A percentile compares a stretch with the other conserved stretches of the same genome.
These are phyloP conservation scores for Lophochroa leadbeateri DNA, from an alignment of 2,113 vertebrate genomes.

Conservation along the genomic window DNA sequence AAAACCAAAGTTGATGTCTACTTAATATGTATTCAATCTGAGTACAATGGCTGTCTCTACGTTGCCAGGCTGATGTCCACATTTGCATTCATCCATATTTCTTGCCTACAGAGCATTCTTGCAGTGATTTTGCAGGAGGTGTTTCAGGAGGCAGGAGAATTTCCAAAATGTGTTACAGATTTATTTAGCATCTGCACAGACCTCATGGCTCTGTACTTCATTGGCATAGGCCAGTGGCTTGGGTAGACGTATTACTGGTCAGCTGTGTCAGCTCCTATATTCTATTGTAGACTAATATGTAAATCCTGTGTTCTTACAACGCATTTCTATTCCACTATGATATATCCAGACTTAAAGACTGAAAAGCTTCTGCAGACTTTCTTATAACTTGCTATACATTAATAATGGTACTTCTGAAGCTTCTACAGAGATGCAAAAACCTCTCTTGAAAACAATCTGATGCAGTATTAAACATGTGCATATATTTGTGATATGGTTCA, in stretches of 20 bases:
- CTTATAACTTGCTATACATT: neutral
- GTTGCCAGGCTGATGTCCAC: neutral
- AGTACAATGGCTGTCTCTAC: neutral
- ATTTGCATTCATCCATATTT: neutral
- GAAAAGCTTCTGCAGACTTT: neutral
- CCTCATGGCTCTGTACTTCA: neutral
- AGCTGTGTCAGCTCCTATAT: neutral
- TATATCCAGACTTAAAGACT: neutral
- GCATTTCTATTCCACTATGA: neutral
- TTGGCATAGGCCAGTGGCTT: neutral
- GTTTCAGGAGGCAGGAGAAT: neutral
- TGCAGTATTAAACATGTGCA: neutral
- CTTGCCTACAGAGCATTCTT: neutral
- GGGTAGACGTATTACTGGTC: neutral
- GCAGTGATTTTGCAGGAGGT: neutral
- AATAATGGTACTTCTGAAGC: neutral
- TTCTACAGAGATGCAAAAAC: neutral
- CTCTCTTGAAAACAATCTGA: neutral
- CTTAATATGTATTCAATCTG: neutral
- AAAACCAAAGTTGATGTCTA: neutral
- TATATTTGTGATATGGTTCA: neutral
- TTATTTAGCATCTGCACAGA: neutral
- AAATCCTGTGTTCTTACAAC: neutral
- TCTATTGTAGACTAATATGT: neutral
- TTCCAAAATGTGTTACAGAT: neutral